Evolutionary conservation across 1,140 invertebrate genomes (phyloP).

Genomic region (Philopotamus ludificatus): DNA sequence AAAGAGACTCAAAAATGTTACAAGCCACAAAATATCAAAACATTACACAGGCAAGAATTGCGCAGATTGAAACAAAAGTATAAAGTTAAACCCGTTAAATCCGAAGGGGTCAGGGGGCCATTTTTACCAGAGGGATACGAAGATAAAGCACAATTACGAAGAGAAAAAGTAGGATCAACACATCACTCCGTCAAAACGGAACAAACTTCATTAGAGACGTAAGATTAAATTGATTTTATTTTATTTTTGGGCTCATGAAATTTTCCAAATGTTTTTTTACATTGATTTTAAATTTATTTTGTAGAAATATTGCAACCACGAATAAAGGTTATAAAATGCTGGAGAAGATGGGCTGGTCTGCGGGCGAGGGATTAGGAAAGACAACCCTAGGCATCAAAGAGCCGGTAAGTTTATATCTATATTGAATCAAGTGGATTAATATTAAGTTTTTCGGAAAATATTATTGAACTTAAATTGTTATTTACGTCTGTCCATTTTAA

Average conservation of each 20-base stretch:
- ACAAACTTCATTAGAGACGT: constrained; percentile 76
- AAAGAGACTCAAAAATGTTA: constrained; percentile 7
- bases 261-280: constrained; percentile 4
- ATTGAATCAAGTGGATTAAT: too few species aligned
- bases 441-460: too few species aligned
- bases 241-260: background rate
- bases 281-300: constrained; percentile 38
- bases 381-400: constrained; percentile 68
- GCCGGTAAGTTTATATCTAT: constrained; percentile 75
- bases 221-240: constrained; percentile 46
- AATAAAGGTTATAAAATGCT: constrained; percentile 90
- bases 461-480: too few species aligned
- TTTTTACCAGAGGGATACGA: constrained; percentile 59
- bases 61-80: constrained; percentile 81
- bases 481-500: too few species aligned
- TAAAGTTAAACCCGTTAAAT: constrained; percentile 61
- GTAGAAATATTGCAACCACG: constrained; percentile 70
- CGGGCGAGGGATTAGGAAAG: constrained; percentile 82
- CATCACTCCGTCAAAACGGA: constrained; percentile 81
- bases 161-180: constrained; percentile 76
- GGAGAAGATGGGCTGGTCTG: constrained; percentile 90
- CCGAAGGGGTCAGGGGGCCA: constrained; percentile 45
- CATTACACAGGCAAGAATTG: constrained; percentile 69
- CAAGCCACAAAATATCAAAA: constrained; percentile 43
- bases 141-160: constrained; percentile 75